Percentiles rank a stretch among this genome's conserved stretches.
These are phyloP conservation scores for Amyelois transitella DNA, from an alignment of 1,140 invertebrate species.

Conservation along the genomic window DNA sequence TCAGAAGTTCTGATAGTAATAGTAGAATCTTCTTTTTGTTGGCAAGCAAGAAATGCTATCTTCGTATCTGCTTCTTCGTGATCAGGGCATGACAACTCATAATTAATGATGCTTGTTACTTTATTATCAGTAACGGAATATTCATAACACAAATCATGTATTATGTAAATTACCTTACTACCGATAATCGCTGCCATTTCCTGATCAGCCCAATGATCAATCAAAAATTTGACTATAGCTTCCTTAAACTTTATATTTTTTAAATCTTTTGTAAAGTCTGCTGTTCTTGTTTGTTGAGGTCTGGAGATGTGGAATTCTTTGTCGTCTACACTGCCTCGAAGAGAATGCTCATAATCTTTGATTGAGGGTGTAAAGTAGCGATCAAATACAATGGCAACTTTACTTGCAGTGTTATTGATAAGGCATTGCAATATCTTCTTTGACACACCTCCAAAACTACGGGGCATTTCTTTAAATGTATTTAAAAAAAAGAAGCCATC, in stretches of 20 bases:
- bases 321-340: conserved; percentile 20
- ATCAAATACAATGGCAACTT: conserved; percentile 21
- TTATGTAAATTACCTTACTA: conserved; percentile 4
- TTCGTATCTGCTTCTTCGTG: conserved; percentile 47
- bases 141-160: background rate
- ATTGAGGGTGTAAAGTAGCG: conserved; percentile 22
- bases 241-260: conserved; percentile 42
- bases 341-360: conserved; percentile 32
- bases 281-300: conserved; percentile 20
- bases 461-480: too few species aligned
- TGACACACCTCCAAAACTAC: conserved; percentile 27
- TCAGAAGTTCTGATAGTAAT: conserved; percentile 29
- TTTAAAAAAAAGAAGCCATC: conserved; percentile 39
- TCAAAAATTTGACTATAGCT: conserved; percentile 43
- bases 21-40: conserved; percentile 18
- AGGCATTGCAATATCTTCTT: conserved; percentile 23
- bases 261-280: conserved; percentile 32
- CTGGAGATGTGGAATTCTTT: conserved; percentile 31
- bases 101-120: background rate
- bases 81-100: conserved; percentile 24
- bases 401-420: conserved; percentile 15
- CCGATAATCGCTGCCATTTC: conserved; percentile 22
- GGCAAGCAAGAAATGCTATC: conserved; percentile 29
- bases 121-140: conserved; percentile 5
- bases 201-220: conserved; percentile 28